Evolutionary conservation across 2,113 vertebrate species (phyloP).

Genomic region (Neogobius melanostomus): DNA sequence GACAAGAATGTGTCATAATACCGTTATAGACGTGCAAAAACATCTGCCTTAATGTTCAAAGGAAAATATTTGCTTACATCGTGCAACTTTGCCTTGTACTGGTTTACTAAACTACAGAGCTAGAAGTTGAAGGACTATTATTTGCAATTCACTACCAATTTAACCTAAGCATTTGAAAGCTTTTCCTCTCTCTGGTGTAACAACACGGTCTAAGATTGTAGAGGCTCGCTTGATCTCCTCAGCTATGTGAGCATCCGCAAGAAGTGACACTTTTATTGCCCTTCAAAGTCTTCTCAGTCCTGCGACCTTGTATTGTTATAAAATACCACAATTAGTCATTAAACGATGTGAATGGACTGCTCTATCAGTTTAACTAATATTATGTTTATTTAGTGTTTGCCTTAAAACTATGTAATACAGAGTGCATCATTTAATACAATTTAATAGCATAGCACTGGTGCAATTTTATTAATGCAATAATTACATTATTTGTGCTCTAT

Average conservation of each 20-base stretch:
- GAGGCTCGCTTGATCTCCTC: constrained; percentile 12
- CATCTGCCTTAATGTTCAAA: constrained; percentile 2
- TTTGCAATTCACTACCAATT: constrained; percentile 48
- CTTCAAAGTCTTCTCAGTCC: constrained; percentile 52
- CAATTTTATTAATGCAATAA: too few relatives aligned
- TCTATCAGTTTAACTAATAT: background rate
- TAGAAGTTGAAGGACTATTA: constrained; percentile 67
- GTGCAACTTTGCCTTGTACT: constrained; percentile 29
- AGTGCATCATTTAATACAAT: too few relatives aligned
- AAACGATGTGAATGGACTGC: constrained; percentile 8
- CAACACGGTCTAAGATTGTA: constrained; percentile 14
- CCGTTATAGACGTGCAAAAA: background rate
- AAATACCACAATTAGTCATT: constrained; percentile 39
- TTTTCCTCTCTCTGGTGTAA: constrained; percentile 53
- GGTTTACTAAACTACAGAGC: constrained; percentile 50
- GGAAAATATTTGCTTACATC: constrained; percentile 9
- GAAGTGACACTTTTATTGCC: constrained; percentile 65
- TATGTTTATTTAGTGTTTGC: background rate
- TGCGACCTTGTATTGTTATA: constrained; percentile 54
- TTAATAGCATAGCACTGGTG: too few relatives aligned
- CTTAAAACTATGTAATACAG: background rate
- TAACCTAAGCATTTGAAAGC: constrained; percentile 39
- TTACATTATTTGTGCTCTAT: background rate
- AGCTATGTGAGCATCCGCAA: constrained; percentile 15
- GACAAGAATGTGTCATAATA: constrained; percentile 33